A percentile compares a stretch with the other conserved stretches of the same genome.
Conservation (phyloP, 2,113 vertebrate species). For the Semicossyphus pulcher region DNA sequence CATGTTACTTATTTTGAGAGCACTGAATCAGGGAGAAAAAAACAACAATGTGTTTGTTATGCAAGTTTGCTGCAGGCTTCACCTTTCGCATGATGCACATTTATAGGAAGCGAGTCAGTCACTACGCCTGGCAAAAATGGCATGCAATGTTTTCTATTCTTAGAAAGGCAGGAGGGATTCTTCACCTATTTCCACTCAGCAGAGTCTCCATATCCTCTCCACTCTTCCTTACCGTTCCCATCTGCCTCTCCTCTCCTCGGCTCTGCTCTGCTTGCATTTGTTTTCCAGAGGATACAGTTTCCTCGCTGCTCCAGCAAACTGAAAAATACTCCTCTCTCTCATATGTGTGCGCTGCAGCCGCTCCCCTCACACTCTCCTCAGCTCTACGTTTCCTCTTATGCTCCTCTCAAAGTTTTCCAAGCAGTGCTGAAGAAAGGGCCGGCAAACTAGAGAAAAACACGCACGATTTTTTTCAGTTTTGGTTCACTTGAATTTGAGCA, state of each 20-base stretch:
- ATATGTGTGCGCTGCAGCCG: background rate
- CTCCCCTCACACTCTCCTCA: constrained; percentile 10
- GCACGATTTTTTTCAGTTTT: constrained; percentile 25
- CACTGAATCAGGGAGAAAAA: background rate
- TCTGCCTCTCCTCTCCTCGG: background rate
- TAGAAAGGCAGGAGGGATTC: constrained; percentile 28
- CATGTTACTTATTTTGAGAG: constrained; percentile 1
- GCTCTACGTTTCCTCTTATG: constrained; percentile 24
- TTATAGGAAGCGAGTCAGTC: constrained; percentile 25
- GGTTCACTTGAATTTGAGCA: constrained; percentile 37
- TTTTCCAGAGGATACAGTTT: constrained; percentile 43
- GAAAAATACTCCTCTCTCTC: constrained; percentile 39
- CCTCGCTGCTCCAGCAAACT: constrained; percentile 48
- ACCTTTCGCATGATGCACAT: constrained; percentile 3
- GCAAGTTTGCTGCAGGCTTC: constrained; percentile 18
- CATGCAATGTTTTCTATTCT: constrained; percentile 35
- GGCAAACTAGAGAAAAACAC: constrained; percentile 23
- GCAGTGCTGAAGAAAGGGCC: constrained; percentile 18
- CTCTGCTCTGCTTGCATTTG: constrained; percentile 39
- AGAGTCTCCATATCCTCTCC: constrained; percentile 18
- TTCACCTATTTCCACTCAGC: constrained; percentile 49
- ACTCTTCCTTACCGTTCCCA: constrained; percentile 9
- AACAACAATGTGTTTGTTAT: constrained; percentile 11
- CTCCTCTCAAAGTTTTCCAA: constrained; percentile 16
- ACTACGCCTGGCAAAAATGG: constrained; percentile 15